These are phyloP conservation scores for Ridgeia piscesae DNA, from an alignment of 1,140 invertebrate species.

Conservation along the genomic window DNA sequence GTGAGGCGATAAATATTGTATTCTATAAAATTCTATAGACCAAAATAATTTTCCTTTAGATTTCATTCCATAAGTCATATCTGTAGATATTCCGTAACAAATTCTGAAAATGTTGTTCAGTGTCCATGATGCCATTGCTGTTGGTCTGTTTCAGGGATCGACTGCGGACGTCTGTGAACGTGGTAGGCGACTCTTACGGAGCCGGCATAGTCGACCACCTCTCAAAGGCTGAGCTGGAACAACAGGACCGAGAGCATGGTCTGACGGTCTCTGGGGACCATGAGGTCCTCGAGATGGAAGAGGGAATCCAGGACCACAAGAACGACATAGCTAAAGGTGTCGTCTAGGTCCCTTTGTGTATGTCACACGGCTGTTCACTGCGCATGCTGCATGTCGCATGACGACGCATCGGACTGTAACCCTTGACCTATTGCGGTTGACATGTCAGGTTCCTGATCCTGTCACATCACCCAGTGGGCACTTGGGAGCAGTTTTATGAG, in stretches of 20 bases:
- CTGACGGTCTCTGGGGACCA: not conserved
- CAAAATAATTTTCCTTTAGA: too few species aligned
- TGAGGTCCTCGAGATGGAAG: slow-evolving; percentile 14
- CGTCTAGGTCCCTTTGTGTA: not conserved
- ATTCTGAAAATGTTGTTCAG: too few species aligned
- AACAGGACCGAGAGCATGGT: not conserved
- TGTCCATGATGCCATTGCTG: not conserved
- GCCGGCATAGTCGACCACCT: slow-evolving; percentile 65
- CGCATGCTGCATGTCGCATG: not conserved
- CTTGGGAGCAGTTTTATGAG: not conserved
- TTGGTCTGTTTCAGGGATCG: slow-evolving; percentile 58
- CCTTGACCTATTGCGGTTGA: too few species aligned
- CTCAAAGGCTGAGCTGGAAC: slow-evolving; percentile 33
- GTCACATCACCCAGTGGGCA: not conserved
- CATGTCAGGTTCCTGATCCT: too few species aligned
- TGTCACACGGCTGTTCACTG: not conserved
- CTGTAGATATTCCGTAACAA: too few species aligned
- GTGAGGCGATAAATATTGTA: too few species aligned
- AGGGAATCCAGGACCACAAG: not conserved
- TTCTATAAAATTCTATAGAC: too few species aligned
- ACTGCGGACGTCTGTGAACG: slow-evolving; percentile 65
- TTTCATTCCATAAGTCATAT: too few species aligned
- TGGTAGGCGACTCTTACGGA: slow-evolving; percentile 66
- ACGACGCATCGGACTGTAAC: too few species aligned
- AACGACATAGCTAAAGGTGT: slow-evolving; percentile 15